phyloP scores from a whole-genome alignment of 2,888 invertebrate genomes.

The Julus scandinavius region DNA sequence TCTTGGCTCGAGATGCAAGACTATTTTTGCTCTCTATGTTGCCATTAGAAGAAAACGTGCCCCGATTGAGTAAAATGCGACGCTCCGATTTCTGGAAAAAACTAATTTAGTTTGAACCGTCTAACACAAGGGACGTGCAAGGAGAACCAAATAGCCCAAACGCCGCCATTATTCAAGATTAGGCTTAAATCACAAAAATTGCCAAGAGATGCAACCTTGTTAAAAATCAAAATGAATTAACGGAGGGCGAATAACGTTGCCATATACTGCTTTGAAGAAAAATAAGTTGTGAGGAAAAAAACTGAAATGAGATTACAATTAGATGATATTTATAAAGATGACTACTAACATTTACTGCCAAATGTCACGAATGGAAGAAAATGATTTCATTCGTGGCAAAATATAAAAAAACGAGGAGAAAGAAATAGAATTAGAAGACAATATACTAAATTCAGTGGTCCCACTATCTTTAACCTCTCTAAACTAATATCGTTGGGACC shows the following conservation, averaged over 20 bases:
- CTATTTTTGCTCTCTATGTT: slow-evolving; percentile 16
- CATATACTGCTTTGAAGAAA: not conserved
- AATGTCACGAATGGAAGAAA: too few species aligned
- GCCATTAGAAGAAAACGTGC: slow-evolving; percentile 14
- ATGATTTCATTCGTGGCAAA: too few species aligned
- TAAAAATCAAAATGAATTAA: not conserved
- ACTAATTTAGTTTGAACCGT: slow-evolving; percentile 27
- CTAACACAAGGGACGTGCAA: slow-evolving; percentile 18
- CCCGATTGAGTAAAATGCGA: slow-evolving; percentile 13
- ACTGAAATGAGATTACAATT: not conserved
- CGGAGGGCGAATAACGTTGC: not conserved
- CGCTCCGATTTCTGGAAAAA: slow-evolving; percentile 9
- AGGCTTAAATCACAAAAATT: slow-evolving; percentile 10
- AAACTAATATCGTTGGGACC: too few species aligned
- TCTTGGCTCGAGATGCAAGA: not conserved
- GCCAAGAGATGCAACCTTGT: not conserved
- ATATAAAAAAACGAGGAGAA: too few species aligned
- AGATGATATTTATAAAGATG: not conserved
- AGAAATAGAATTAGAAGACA: too few species aligned
- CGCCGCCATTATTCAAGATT: slow-evolving; percentile 2
- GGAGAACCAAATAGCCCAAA: slow-evolving; percentile 8
- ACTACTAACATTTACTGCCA: too few species aligned
- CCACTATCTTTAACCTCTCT: too few species aligned
- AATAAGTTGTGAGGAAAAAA: not conserved
- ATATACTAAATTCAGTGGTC: too few species aligned